Percentiles rank a stretch among this genome's conserved stretches.
phyloP scores from a whole-genome alignment of 2,113 vertebrate genomes.

The Nerophis ophidion region DNA sequence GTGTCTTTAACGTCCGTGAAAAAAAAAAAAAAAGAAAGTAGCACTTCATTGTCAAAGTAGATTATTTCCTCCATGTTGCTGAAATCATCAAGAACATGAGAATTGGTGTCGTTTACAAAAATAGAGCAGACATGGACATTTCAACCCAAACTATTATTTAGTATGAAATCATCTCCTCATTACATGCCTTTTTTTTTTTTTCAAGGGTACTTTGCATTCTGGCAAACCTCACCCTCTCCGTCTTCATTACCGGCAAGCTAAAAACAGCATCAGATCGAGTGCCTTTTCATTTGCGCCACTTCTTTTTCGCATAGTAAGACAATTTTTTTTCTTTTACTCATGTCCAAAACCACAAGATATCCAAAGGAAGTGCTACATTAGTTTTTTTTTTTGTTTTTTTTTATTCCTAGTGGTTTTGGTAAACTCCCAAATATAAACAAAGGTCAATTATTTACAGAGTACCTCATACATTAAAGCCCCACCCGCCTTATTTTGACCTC shows the following conservation, averaged over 20 bases:
- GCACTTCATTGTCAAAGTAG: constrained; percentile 16
- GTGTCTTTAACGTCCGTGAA: constrained; percentile 21
- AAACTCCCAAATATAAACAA: constrained; percentile 11
- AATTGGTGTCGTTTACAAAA: constrained; percentile 27
- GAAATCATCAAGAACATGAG: constrained; percentile 22
- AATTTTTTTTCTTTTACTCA: constrained; percentile 18
- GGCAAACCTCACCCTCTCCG: constrained; percentile 4
- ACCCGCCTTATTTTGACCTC: background rate
- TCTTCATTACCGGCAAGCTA: constrained; percentile 23
- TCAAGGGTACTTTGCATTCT: constrained; percentile 1
- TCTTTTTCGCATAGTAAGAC: background rate
- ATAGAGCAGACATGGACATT: constrained; percentile 33
- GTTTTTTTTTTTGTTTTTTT: constrained; percentile 4
- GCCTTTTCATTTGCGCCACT: background rate
- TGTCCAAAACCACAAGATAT: constrained; percentile 29
- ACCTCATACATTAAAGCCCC: constrained; percentile 43
- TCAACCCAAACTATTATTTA: constrained; percentile 44
- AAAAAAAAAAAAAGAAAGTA: too few species aligned
- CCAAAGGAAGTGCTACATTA: constrained; percentile 70
- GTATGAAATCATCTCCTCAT: constrained; percentile 40
- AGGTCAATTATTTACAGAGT: constrained; percentile 49
- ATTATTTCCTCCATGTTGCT: constrained; percentile 12
- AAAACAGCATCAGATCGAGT: constrained; percentile 11
- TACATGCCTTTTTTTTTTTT: constrained; percentile 4
- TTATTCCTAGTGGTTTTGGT: constrained; percentile 32